These are phyloP conservation scores for Melanotaenia pygmaea DNA, from an alignment of 2,797 vertebrate species.

Conservation along the genomic window DNA sequence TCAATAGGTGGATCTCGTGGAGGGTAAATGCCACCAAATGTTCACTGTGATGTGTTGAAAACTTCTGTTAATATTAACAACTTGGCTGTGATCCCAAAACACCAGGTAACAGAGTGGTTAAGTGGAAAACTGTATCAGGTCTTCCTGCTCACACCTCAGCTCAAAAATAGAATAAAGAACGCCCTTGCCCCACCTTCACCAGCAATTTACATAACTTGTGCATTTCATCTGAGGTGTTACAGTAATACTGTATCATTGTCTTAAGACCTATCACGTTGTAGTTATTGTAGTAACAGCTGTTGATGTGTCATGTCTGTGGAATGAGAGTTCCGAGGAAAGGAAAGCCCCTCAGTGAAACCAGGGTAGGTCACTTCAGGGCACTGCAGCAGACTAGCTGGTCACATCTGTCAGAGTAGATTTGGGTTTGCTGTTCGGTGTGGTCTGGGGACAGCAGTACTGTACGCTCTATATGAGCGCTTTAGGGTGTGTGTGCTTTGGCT, in stretches of 20 bases:
- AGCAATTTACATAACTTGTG: conserved; percentile 36
- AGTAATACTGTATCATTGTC: background rate
- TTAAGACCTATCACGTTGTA: background rate
- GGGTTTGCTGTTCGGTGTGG: conserved; percentile 27
- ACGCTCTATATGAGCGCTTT: conserved; percentile 28
- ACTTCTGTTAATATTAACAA: background rate
- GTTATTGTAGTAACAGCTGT: conserved; percentile 18
- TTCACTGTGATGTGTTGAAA: background rate
- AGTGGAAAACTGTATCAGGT: conserved; percentile 40
- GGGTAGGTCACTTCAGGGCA: conserved; percentile 59
- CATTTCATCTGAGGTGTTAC: conserved; percentile 5
- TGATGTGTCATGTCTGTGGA: conserved; percentile 47
- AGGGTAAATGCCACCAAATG: background rate
- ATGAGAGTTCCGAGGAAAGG: conserved; percentile 49
- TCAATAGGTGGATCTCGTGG: conserved; percentile 12
- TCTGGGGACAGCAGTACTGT: conserved; percentile 34
- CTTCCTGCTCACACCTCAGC: conserved; percentile 54
- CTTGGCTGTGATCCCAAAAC: conserved; percentile 33
- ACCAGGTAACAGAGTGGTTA: conserved; percentile 27
- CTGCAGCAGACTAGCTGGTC: conserved; percentile 49
- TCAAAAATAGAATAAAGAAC: conserved; percentile 63
- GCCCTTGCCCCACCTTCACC: conserved; percentile 33
- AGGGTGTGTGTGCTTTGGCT: conserved; percentile 42
- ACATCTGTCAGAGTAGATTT: conserved; percentile 39
- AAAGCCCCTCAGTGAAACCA: conserved; percentile 54